Evolutionary conservation across 2,113 vertebrate species (phyloP).

Genomic region (Strix aluco): DNA sequence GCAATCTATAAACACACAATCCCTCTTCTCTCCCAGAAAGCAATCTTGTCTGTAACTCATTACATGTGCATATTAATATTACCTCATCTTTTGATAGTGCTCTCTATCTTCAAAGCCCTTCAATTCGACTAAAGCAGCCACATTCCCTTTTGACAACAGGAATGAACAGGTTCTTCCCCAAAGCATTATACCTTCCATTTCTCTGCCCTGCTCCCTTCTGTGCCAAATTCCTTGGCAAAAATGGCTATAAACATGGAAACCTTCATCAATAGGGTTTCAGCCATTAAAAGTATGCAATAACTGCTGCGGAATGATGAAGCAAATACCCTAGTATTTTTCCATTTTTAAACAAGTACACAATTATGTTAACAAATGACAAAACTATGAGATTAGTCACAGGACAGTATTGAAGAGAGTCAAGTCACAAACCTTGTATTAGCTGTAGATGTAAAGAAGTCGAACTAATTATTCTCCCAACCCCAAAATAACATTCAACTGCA

Average conservation of each 20-base stretch:
- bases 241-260: background rate
- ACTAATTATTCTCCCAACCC: background rate
- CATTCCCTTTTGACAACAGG: background rate
- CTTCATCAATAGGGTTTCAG: background rate
- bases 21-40: background rate
- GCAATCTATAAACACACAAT: rapidly evolving
- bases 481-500: background rate
- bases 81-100: background rate
- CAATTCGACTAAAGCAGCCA: background rate
- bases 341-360: background rate
- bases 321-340: background rate
- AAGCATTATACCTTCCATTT: background rate
- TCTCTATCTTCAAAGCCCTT: background rate
- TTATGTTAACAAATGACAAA: background rate
- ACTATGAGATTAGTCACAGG: background rate
- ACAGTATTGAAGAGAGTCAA: background rate
- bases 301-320: background rate
- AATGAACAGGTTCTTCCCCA: background rate
- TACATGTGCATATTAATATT: background rate
- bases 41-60: background rate
- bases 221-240: slow-evolving; percentile 26
- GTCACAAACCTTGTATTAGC: background rate
- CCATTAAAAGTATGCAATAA: background rate
- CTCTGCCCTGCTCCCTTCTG: background rate
- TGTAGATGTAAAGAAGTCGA: background rate